Evolutionary conservation across 2,797 vertebrate genomes (phyloP).

Genomic region (Rhinogobio ventralis): DNA sequence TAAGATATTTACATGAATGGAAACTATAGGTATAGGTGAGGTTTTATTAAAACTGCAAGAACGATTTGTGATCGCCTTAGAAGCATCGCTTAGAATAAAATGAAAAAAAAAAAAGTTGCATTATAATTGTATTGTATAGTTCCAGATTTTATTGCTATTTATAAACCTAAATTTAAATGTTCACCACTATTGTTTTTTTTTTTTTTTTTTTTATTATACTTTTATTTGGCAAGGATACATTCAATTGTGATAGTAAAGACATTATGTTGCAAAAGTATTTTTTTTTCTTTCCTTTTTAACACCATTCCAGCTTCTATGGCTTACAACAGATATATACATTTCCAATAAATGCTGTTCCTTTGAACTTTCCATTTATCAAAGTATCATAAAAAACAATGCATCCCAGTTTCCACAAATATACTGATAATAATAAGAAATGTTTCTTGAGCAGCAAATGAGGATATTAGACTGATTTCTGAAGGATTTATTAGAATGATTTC

Average conservation of each 20-base stretch:
- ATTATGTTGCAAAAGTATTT: not conserved
- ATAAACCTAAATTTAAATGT: not conserved
- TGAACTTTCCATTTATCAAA: not conserved
- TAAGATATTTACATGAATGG: not conserved
- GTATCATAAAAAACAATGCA: not conserved
- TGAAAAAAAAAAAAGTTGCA: not conserved
- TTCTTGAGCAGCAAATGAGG: not conserved
- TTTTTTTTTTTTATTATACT: not conserved
- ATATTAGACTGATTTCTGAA: not conserved
- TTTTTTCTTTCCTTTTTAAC: not conserved
- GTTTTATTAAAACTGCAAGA: not conserved
- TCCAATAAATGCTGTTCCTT: not conserved
- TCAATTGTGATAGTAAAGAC: not conserved
- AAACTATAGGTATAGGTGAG: not conserved
- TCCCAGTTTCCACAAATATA: not conserved
- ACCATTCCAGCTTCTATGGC: not conserved
- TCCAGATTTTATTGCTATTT: not conserved
- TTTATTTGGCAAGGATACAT: not conserved
- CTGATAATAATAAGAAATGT: not conserved
- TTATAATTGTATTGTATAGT: not conserved
- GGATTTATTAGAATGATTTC: not conserved
- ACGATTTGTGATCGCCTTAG: not conserved
- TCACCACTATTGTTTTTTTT: not conserved
- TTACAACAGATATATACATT: not conserved
- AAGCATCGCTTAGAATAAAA: not conserved